Evolutionary conservation across 2,113 vertebrate species (phyloP), one percentile per base, ranked within the genome.

Genomic region (Callionymus lyra): DNA sequence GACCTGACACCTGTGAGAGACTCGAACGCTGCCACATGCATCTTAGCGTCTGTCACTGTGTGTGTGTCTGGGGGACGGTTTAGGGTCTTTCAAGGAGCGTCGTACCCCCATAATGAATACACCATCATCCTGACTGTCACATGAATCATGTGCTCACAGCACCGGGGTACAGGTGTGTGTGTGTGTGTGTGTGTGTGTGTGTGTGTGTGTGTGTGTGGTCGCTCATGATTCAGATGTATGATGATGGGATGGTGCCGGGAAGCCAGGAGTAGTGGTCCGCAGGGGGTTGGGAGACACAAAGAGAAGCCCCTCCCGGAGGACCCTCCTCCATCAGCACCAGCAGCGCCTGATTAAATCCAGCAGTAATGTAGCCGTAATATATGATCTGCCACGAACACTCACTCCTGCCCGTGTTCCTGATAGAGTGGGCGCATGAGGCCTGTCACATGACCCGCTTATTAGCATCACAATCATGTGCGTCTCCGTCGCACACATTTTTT

Each of bases 91-190:
- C 56, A 70, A 77, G 77, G 80, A 64, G 68, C 63, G 47, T 71
- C 60, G 55, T 60, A 64, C 35, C 31, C 16, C 33, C 63, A 41
- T 79, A 68, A 82, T 81, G 74, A 77, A 79, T 71, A 75, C 77
- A 56, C 57, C 65, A 75, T 71, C 74, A 76, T 73, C 54, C 58
- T 17, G 33, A 31, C 58, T 63, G 66, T 74, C 73, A 60, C 65
- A 81, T 76, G 51, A 49, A 75, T 82, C 79, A 79, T 64, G 33
- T 46, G 47, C 44, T 10, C n/a, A 35, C 13, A 45, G 50, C 41
- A 41, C 36, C 2, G 6, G 41, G 13, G 35, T 39, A 46, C 6
- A 52, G 34, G 12, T 38, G 10, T 2, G 43, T 16, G 56, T 9
- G 34, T 45, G 14, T 46, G 47, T 44, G 62, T 47, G 53, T 71